phyloP scores from a whole-genome alignment of 1,140 invertebrate genomes.

The Trypoxylus dichotomus region DNA sequence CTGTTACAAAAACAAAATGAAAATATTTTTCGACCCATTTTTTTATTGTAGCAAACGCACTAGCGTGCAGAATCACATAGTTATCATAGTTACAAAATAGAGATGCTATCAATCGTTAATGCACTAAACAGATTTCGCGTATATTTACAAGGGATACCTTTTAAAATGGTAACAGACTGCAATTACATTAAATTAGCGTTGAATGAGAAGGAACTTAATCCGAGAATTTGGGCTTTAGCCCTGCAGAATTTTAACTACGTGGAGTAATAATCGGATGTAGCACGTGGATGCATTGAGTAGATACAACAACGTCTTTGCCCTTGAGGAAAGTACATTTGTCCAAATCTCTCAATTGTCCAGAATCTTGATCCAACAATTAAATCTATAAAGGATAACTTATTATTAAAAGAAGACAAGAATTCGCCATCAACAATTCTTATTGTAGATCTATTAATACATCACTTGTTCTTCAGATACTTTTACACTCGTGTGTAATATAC shows the following conservation, averaged over 20 bases:
- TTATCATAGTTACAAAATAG: slow-evolving; percentile 53
- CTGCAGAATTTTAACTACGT: slow-evolving; percentile 42
- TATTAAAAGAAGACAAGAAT: slow-evolving; percentile 21
- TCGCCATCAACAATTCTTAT: slow-evolving; percentile 25
- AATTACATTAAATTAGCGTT: slow-evolving; percentile 41
- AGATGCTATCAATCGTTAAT: slow-evolving; percentile 54
- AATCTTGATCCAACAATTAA: slow-evolving; percentile 25
- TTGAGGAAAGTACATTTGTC: slow-evolving; percentile 34
- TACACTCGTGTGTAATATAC: too few species aligned
- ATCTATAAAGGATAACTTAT: slow-evolving; percentile 4
- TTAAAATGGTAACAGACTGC: slow-evolving; percentile 51
- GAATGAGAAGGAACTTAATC: slow-evolving; percentile 39
- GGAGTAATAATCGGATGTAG: slow-evolving; percentile 39
- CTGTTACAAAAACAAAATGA: slow-evolving; percentile 38
- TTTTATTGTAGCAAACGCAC: slow-evolving; percentile 51
- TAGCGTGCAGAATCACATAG: slow-evolving; percentile 48
- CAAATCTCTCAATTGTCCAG: slow-evolving; percentile 28
- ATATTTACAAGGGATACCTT: slow-evolving; percentile 53
- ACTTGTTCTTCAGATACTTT: too few species aligned
- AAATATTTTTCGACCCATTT: slow-evolving; percentile 45
- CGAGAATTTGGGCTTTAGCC: slow-evolving; percentile 41
- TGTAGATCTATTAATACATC: background rate
- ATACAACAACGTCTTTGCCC: slow-evolving; percentile 14
- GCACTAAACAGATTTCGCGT: slow-evolving; percentile 52
- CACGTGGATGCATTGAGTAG: slow-evolving; percentile 49